Evolutionary conservation across 2,113 vertebrate species (phyloP), one percentile per base, ranked within the genome.

Genomic region (Callaeas wilsoni): DNA sequence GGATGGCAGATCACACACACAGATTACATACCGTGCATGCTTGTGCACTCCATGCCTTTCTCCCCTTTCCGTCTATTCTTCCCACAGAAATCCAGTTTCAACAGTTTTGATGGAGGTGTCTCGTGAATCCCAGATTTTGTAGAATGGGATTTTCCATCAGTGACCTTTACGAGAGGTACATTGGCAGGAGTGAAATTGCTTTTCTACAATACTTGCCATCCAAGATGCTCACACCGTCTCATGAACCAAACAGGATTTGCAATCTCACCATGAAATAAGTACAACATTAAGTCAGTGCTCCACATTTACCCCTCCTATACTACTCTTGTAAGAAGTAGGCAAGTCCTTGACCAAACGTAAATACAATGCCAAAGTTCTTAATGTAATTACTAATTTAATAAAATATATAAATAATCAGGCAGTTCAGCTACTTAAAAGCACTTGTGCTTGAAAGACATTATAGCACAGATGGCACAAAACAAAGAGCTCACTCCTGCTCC

Each of bases 401-500:
- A 93, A 93, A 84, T 68, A 89, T 83, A 87, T 52, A 75, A 87
- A 93, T 90, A 83, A 96, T 87, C 57, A 57, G 73, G 65, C 32
- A 85, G 14, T 73, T 79, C 12, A 62, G 46, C 70, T 68, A 82
- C 46, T 94, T 91, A 57, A 91, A 89, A 95, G 49, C 49, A 73
- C 71, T 94, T 93, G 47, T 82, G 59, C 82, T 87, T 89, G 59
- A 90, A 91, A 93, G 57, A 93, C 92, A 93, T 87, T 55, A 59
- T 35, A 63, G 78, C 55, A 80, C 87, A 95, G 94, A 96, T 83
- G 94, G 94, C 71, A 67, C 42, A 64, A 96, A 96, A 83, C 87
- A 91, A 96, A 93, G 89, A 87, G 39, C 59, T 83, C 65, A 26
- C 30, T 93, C 93, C 65, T 83, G 82, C 59, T 95, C 75, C 91